These are phyloP conservation scores for Brenthis hecate DNA, from an alignment of 2,888 invertebrate genomes.

Conservation along the genomic window DNA sequence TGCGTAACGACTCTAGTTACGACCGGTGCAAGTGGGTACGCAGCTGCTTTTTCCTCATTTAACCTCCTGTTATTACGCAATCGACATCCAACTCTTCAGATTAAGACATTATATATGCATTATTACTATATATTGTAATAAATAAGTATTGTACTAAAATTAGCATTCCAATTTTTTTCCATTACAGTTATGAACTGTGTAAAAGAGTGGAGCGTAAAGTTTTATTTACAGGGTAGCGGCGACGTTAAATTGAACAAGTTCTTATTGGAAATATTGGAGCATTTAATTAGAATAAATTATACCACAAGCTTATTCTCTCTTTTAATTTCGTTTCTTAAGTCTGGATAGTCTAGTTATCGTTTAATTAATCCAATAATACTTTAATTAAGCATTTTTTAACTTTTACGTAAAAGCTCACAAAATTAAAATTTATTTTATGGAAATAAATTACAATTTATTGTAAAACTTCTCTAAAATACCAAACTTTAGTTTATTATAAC, in stretches of 20 bases:
- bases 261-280: conserved; percentile 4
- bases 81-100: conserved; percentile 73
- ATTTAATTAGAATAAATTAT: conserved; percentile 16
- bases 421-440: background rate
- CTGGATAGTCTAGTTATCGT: background rate
- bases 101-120: conserved; percentile 77
- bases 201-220: background rate
- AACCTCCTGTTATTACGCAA: conserved; percentile 77
- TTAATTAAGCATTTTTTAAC: background rate
- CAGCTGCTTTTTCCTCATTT: conserved; percentile 80
- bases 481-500: background rate
- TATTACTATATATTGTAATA: conserved; percentile 56
- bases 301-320: background rate
- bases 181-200: background rate
- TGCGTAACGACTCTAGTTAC: conserved; percentile 79
- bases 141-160: conserved; percentile 23
- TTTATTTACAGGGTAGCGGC: background rate
- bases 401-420: background rate
- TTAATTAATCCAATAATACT: background rate
- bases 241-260: background rate
- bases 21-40: conserved; percentile 71
- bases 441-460: background rate
- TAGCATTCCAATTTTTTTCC: background rate
- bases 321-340: conserved; percentile 9
- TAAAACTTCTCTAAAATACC: background rate